These are phyloP conservation scores for Drosophila kepulauana DNA, from an alignment of 1,140 invertebrate genomes.

Conservation along the genomic window DNA sequence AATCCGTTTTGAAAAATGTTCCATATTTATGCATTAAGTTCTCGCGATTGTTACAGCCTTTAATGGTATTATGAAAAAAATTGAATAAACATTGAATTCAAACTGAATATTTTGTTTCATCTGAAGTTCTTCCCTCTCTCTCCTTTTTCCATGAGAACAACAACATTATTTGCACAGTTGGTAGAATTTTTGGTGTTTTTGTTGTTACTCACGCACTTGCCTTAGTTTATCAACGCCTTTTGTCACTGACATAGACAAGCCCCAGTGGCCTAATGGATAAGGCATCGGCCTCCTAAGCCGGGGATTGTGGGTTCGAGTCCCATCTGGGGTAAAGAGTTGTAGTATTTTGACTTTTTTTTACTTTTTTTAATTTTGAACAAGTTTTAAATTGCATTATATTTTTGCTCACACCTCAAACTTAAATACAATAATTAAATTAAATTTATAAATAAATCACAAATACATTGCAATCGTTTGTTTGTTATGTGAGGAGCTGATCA, in stretches of 20 bases:
- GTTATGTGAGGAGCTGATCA: conserved; percentile 15
- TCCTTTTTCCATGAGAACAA: neutral
- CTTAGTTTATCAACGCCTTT: conserved; percentile 3
- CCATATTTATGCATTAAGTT: conserved; percentile 6
- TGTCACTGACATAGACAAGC: conserved; percentile 3
- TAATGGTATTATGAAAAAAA: conserved; percentile 10
- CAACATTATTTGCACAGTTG: conserved; percentile 13
- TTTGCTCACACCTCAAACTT: no score
- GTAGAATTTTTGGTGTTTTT: neutral
- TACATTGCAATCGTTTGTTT: neutral
- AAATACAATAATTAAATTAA: neutral
- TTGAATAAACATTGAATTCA: conserved; percentile 3
- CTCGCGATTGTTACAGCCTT: conserved; percentile 3
- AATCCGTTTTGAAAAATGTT: conserved; percentile 14
- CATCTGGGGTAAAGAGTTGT: conserved; percentile 46
- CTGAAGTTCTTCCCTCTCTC: no score
- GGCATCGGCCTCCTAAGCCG: conserved; percentile 78
- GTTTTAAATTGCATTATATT: neutral
- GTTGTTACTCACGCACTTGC: neutral
- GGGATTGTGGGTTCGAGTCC: conserved; percentile 78
- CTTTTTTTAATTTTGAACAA: neutral
- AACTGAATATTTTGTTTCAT: neutral
- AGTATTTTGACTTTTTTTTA: neutral
- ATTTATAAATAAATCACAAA: neutral
- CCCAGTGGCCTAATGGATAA: conserved; percentile 76